phyloP scores from a whole-genome alignment of 2,888 invertebrate species.

The Drosophila helvetica region DNA sequence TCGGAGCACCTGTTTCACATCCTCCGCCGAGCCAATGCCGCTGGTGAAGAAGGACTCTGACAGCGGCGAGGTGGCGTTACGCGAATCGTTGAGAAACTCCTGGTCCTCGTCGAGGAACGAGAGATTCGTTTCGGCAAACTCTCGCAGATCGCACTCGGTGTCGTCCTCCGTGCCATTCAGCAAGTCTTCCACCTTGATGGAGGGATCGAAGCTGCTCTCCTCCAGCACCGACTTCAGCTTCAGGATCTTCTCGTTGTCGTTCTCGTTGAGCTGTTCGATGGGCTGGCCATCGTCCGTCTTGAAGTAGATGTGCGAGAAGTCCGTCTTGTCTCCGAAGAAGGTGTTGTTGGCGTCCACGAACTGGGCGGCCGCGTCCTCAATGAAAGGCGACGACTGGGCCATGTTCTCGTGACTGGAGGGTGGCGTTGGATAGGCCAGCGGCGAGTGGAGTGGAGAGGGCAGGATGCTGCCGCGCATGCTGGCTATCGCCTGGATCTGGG shows the following conservation, averaged over 20 bases:
- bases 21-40: conserved; percentile 93
- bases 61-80: conserved; percentile 91
- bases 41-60: conserved; percentile 92
- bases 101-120: conserved; percentile 84
- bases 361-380: conserved; percentile 81
- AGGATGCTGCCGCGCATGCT: conserved; percentile 84
- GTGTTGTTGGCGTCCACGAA: conserved; percentile 82
- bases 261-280: conserved; percentile 75
- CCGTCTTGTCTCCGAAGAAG: conserved; percentile 83
- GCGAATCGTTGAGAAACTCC: conserved; percentile 86
- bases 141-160: conserved; percentile 82
- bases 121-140: conserved; percentile 83
- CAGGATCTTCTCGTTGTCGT: conserved; percentile 83
- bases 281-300: conserved; percentile 68
- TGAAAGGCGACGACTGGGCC: conserved; percentile 83
- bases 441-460: conserved; percentile 88
- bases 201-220: conserved; percentile 80
- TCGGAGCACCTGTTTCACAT: conserved; percentile 93
- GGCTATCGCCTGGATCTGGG: conserved; percentile 78
- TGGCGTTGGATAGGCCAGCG: conserved; percentile 93
- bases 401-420: conserved; percentile 93
- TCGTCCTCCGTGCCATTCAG: conserved; percentile 80
- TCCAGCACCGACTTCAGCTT: conserved; percentile 83
- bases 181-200: conserved; percentile 83
- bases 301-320: conserved; percentile 79